Percentiles rank a stretch among this genome's conserved stretches.
These are phyloP conservation scores for Amphiura filiformis DNA, from an alignment of 35 echinoderm and acorn worm species.

Conservation along the genomic window DNA sequence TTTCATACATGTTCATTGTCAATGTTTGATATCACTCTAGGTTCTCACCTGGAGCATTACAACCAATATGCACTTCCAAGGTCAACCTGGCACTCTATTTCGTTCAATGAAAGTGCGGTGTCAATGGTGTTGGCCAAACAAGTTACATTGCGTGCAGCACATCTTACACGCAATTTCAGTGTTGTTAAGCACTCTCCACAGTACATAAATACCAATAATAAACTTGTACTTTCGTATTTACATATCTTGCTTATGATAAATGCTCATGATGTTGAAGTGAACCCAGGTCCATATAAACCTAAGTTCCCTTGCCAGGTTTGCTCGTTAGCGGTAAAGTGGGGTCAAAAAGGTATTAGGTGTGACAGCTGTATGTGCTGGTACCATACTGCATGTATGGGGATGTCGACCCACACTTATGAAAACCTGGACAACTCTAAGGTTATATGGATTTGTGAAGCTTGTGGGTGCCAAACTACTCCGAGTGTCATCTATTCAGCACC, in stretches of 20 bases:
- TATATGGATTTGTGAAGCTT: constrained; percentile 36
- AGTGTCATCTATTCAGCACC: constrained; percentile 12
- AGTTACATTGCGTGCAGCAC: background rate
- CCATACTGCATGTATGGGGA: constrained; percentile 44
- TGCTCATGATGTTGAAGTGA: constrained; percentile 30
- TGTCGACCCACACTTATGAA: constrained; percentile 34
- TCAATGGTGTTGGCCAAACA: background rate
- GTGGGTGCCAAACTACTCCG: constrained; percentile 40
- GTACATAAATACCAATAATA: background rate
- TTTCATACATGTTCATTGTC: too few relatives aligned
- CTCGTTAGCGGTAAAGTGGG: constrained; percentile 32
- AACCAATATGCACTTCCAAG: background rate
- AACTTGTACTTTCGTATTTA: background rate
- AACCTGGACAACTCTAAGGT: constrained; percentile 16
- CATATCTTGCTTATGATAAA: constrained; percentile 25
- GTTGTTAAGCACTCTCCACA: background rate
- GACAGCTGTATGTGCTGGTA: constrained; percentile 44
- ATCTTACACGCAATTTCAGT: background rate
- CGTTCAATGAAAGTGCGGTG: background rate
- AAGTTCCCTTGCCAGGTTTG: constrained; percentile 61
- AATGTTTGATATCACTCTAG: too few relatives aligned
- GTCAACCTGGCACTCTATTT: background rate
- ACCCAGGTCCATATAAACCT: constrained; percentile 34
- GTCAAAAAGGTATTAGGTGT: constrained; percentile 18
- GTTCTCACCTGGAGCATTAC: too few relatives aligned